phyloP scores from a whole-genome alignment of 1,140 invertebrate genomes.

The Pseudomyrmex cubaensis region DNA sequence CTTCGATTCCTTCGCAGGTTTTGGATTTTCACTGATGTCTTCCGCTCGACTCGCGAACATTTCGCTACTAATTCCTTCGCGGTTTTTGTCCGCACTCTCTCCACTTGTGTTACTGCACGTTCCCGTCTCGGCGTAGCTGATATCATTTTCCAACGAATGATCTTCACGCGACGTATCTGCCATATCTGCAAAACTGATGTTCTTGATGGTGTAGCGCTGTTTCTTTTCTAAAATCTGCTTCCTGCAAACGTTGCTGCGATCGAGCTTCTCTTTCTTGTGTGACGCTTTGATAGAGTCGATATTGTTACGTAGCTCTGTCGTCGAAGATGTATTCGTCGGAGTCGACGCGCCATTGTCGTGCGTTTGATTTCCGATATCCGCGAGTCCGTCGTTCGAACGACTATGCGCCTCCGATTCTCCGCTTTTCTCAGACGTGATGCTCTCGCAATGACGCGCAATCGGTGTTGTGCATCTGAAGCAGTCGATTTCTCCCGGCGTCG shows the following conservation, averaged over 20 bases:
- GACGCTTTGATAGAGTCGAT: conserved; percentile 81
- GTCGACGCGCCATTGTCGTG: conserved; percentile 70
- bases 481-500: conserved; percentile 27
- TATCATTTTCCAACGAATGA: not conserved
- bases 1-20: conserved; percentile 3
- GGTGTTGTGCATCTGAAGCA: conserved; percentile 64
- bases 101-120: not conserved
- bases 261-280: conserved; percentile 80
- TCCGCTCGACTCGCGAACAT: conserved; percentile 50
- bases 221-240: conserved; percentile 11
- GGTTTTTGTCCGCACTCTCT: not conserved
- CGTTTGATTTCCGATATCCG: not conserved
- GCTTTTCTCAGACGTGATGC: conserved; percentile 21
- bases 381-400: conserved; percentile 1
- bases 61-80: conserved; percentile 48
- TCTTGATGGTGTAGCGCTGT: not conserved
- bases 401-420: not conserved
- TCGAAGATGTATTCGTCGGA: conserved; percentile 70
- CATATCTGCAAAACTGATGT: not conserved
- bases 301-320: conserved; percentile 71
- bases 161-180: not conserved
- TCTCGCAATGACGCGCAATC: conserved; percentile 11
- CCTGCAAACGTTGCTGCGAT: conserved; percentile 10
- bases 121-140: not conserved
- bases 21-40: not conserved